Percentiles rank a stretch among this genome's conserved stretches.
Evolutionary conservation across 2,113 vertebrate genomes (phyloP).

Genomic region (Rhabdornis inornatus): DNA sequence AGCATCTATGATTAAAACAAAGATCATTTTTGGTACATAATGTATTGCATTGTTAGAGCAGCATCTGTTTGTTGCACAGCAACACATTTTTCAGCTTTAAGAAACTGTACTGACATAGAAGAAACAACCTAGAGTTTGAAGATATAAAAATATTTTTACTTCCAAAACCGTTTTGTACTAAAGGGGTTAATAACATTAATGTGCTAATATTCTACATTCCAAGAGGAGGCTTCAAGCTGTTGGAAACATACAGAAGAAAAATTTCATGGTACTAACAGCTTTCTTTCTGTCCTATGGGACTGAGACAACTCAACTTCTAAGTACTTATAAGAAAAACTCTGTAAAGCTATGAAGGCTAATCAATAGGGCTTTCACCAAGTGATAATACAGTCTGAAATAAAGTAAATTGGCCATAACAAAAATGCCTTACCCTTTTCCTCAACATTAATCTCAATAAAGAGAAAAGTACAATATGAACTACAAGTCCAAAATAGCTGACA

Average conservation of each 20-base stretch:
- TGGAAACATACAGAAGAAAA: conserved; percentile 48
- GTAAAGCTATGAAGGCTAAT: conserved; percentile 65
- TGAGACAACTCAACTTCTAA: conserved; percentile 61
- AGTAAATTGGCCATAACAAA: conserved; percentile 63
- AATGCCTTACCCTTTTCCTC: conserved; percentile 30
- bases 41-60: conserved; percentile 93
- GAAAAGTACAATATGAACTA: conserved; percentile 17
- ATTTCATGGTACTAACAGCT: conserved; percentile 52
- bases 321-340: conserved; percentile 49
- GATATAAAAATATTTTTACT: conserved; percentile 61
- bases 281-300: conserved; percentile 51
- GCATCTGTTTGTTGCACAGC: conserved; percentile 96
- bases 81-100: conserved; percentile 97
- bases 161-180: conserved; percentile 49
- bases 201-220: conserved; percentile 56
- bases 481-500: background rate
- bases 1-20: conserved; percentile 96
- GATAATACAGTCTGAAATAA: conserved; percentile 60
- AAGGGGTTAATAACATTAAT: conserved; percentile 64
- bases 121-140: conserved; percentile 75
- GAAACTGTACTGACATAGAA: conserved; percentile 88
- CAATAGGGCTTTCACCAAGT: conserved; percentile 60
- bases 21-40: conserved; percentile 97
- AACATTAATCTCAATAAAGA: conserved; percentile 45
- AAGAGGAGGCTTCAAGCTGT: conserved; percentile 50